Evolutionary conservation across 2,797 vertebrate species (phyloP).

Genomic region (Acanthiza pusilla): DNA sequence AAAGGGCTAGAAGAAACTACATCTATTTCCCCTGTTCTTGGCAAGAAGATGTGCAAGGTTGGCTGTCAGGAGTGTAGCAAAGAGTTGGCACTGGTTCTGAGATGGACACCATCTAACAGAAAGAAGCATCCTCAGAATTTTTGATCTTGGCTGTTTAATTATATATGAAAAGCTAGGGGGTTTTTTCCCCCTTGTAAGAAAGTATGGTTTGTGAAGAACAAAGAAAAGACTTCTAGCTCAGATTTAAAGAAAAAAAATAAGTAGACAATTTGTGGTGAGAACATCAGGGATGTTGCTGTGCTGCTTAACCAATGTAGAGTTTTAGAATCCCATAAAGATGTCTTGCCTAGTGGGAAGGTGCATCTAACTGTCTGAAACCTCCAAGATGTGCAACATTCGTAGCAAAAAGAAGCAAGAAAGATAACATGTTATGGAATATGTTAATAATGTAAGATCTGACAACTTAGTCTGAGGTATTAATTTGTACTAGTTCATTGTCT

Average conservation of each 20-base stretch:
- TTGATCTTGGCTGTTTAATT: background rate
- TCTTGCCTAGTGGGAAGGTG: background rate
- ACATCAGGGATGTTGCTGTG: background rate
- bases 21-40: background rate
- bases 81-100: background rate
- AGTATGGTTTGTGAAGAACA: background rate
- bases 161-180: background rate
- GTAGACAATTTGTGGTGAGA: background rate
- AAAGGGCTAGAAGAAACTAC: background rate
- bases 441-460: background rate
- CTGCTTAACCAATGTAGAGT: background rate
- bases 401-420: background rate
- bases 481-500: background rate
- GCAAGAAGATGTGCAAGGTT: background rate
- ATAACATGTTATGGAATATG: background rate
- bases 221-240: background rate
- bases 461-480: background rate
- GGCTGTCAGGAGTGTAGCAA: background rate
- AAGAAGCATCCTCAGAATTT: background rate
- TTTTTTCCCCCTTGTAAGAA: background rate
- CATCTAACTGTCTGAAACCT: background rate
- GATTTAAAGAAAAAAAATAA: background rate
- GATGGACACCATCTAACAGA: background rate
- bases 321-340: background rate
- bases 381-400: background rate